phyloP scores from a whole-genome alignment of 2,797 vertebrate genomes.

The Hyperoplus lanceolatus region DNA sequence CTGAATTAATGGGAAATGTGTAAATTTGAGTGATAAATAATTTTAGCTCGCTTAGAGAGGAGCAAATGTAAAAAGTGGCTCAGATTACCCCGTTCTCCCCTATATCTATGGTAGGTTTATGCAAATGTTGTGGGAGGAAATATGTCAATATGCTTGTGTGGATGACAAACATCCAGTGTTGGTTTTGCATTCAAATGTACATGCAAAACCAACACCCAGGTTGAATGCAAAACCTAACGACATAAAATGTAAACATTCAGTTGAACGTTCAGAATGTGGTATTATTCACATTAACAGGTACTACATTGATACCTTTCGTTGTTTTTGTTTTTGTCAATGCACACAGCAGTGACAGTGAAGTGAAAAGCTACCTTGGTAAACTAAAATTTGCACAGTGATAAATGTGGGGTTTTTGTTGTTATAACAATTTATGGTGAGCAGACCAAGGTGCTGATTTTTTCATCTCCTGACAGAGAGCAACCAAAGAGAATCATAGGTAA shows the following conservation, averaged over 20 bases:
- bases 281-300: background rate
- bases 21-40: too few relatives aligned
- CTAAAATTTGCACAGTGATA: slow-evolving; percentile 8
- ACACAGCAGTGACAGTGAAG: background rate
- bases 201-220: slow-evolving; percentile 73
- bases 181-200: slow-evolving; percentile 68
- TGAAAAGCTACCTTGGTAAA: background rate
- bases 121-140: slow-evolving; percentile 76
- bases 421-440: slow-evolving; percentile 11
- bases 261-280: background rate
- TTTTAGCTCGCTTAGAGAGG: too few relatives aligned
- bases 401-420: slow-evolving; percentile 20
- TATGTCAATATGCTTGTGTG: slow-evolving; percentile 49
- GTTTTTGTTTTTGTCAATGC: too few relatives aligned
- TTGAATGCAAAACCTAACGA: slow-evolving; percentile 39
- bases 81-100: too few relatives aligned
- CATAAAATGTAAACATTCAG: slow-evolving; percentile 9
- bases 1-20: too few relatives aligned
- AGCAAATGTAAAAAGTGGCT: too few relatives aligned
- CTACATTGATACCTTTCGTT: too few relatives aligned
- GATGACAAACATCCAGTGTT: slow-evolving; percentile 37
- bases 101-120: slow-evolving; percentile 41
- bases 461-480: slow-evolving; percentile 47
- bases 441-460: background rate
- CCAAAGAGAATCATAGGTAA: slow-evolving; percentile 45